Evolutionary conservation across 2,888 invertebrate species (phyloP), one percentile per base, ranked within the genome.

Genomic region (Tenthredo livida): DNA sequence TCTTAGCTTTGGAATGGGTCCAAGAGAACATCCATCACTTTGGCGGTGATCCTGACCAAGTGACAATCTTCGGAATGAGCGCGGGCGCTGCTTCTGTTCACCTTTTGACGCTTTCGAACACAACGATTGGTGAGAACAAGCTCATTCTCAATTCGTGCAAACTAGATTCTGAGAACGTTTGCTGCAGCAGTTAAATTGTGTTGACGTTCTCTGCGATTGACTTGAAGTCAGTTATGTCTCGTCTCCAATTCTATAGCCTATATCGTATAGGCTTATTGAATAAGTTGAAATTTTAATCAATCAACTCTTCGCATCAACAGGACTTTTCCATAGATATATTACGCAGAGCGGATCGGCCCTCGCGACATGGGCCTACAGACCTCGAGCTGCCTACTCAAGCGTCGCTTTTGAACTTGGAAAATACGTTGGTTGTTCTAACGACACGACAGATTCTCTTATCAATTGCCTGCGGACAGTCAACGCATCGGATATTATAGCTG

Each of bases 381-480:
- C 80, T 10, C 37, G 61, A 43, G 21, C 58, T 7, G n/a, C 61
- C 10, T 80, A n/a, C 40, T 25, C 61, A 10, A 80, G 37, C 12
- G 43, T 21, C 9, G 80, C 80, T 15, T 80, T 61, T 25, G 17
- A 80, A 43, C 80, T 80, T 40, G 80, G 80, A 5, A 15, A 61
- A 4, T 80, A 25, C 21, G 61, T 80, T 21, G 61, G 80, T 21
- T 80, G 80, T 65, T 37, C 9, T 10, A 65, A 40, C 21, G 7
- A 80, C 10, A 65, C 65, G 40, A 21, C 61, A n/a, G 65, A 58
- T 15, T 21, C 37, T n/a, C 80, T 80, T 2, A 85, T 89, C n/a
- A 67, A 86, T 12, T 90, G 89, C 85, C 86, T 90, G 50, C 86
- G 88, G 12, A 61, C 85, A 1, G 29, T 85, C 9, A 84, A 86